These are phyloP conservation scores for Crocidura indochinensis DNA, from an alignment of 2,797 vertebrate species.

Conservation along the genomic window DNA sequence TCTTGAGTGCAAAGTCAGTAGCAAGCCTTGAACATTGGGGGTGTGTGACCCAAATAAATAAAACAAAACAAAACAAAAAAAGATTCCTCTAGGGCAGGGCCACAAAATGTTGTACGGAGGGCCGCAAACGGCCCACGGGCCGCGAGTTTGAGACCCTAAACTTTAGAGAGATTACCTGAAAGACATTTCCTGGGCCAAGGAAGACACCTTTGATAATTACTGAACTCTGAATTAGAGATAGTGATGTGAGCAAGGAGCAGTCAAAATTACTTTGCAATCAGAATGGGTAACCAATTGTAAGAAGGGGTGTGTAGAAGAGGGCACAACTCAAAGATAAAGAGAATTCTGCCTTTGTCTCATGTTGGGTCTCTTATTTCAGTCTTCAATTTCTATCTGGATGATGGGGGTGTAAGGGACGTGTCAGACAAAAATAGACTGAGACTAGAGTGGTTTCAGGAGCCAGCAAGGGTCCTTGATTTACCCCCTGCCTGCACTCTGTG, in stretches of 20 bases:
- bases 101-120: too few species aligned
- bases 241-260: neutral
- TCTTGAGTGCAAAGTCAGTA: too few species aligned
- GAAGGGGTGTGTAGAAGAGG: neutral
- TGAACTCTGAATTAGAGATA: neutral
- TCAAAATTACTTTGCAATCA: too few species aligned
- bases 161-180: neutral
- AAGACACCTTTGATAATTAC: neutral
- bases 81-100: too few species aligned
- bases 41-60: too few species aligned
- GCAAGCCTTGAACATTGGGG: too few species aligned
- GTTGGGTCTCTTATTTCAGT: neutral
- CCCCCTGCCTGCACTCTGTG: too few species aligned
- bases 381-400: neutral
- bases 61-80: too few species aligned
- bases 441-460: neutral
- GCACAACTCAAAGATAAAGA: neutral
- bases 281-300: neutral
- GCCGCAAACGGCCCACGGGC: too few species aligned
- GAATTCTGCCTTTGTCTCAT: neutral
- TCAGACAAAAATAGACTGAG: constrained; percentile 15
- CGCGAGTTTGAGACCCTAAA: too few species aligned
- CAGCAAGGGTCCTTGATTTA: too few species aligned
- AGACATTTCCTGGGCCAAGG: neutral
- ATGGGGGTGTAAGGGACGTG: neutral